These are phyloP conservation scores for Cheilinus undulatus DNA, from an alignment of 2,113 vertebrate genomes.

Conservation along the genomic window DNA sequence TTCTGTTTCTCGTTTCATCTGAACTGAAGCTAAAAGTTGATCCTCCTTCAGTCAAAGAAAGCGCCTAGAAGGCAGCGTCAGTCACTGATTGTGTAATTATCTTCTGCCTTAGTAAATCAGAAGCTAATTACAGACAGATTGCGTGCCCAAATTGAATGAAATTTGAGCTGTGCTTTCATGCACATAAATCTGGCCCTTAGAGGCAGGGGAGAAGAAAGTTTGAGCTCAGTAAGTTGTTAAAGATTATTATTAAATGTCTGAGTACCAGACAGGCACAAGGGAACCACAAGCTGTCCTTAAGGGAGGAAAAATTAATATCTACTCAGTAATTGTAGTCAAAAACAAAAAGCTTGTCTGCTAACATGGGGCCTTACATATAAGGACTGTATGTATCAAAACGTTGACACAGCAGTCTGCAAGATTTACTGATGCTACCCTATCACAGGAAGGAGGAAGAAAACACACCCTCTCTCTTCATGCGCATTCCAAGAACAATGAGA, in stretches of 20 bases:
- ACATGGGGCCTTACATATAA: background rate
- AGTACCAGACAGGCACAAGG: background rate
- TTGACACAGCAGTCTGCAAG: conserved; percentile 9
- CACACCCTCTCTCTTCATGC: background rate
- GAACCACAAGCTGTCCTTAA: background rate
- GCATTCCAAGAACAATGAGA: conserved; percentile 1
- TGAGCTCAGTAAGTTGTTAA: conserved; percentile 17
- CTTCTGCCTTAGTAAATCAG: conserved; percentile 55
- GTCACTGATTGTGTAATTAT: conserved; percentile 60
- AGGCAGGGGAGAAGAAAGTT: conserved; percentile 8
- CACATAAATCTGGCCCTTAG: conserved; percentile 6
- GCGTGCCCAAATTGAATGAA: conserved; percentile 41
- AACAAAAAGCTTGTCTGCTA: background rate
- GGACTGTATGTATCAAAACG: conserved; percentile 6
- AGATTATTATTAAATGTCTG: conserved; percentile 21
- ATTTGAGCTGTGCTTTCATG: conserved; percentile 39
- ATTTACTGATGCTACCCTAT: conserved; percentile 16
- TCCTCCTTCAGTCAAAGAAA: conserved; percentile 15
- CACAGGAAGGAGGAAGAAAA: conserved; percentile 16
- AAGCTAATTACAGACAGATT: conserved; percentile 50
- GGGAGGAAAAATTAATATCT: conserved; percentile 1
- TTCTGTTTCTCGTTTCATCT: background rate
- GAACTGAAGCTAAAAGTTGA: conserved; percentile 7
- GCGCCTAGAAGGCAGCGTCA: conserved; percentile 20
- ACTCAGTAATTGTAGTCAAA: background rate